phyloP scores from a whole-genome alignment of 2,888 invertebrate species.

The Arctia plantaginis region DNA sequence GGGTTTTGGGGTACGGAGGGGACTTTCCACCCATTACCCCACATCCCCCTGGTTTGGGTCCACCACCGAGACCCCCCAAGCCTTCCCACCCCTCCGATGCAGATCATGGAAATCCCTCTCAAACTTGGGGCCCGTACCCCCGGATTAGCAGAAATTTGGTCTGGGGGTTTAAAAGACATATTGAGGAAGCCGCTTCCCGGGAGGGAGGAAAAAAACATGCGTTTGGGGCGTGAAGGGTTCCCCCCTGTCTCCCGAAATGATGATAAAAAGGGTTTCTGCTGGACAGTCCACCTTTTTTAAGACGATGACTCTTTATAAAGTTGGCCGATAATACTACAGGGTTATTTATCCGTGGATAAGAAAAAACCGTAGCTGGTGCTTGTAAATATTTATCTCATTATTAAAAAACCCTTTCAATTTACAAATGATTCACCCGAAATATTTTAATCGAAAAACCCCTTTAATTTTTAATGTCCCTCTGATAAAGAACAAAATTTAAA shows the following conservation, averaged over 20 bases:
- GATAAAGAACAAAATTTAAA: too few species aligned
- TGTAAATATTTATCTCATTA: constrained; percentile 89
- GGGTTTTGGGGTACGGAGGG: constrained; percentile 87
- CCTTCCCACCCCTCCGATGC: constrained; percentile 82
- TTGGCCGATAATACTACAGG: constrained; percentile 93
- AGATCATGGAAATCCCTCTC: constrained; percentile 78
- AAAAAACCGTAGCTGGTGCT: constrained; percentile 97
- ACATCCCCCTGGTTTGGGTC: constrained; percentile 85
- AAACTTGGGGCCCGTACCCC: constrained; percentile 77
- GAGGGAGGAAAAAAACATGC: constrained; percentile 89
- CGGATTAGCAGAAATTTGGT: constrained; percentile 85
- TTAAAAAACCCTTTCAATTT: not conserved
- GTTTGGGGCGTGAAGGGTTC: constrained; percentile 87
- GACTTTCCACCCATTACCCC: constrained; percentile 90
- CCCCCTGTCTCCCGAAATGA: constrained; percentile 89
- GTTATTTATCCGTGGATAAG: constrained; percentile 99
- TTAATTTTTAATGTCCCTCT: not conserved
- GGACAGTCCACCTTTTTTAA: constrained; percentile 92
- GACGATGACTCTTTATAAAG: constrained; percentile 91
- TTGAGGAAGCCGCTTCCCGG: constrained; percentile 90
- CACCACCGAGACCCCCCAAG: constrained; percentile 81
- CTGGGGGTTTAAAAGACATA: constrained; percentile 88
- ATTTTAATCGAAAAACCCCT: too few species aligned
- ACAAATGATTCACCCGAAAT: too few species aligned
- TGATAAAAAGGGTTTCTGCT: constrained; percentile 91